These are phyloP conservation scores for Echinarachnius parma DNA, from an alignment of 53 echinoderm and acorn worm species.

Conservation along the genomic window DNA sequence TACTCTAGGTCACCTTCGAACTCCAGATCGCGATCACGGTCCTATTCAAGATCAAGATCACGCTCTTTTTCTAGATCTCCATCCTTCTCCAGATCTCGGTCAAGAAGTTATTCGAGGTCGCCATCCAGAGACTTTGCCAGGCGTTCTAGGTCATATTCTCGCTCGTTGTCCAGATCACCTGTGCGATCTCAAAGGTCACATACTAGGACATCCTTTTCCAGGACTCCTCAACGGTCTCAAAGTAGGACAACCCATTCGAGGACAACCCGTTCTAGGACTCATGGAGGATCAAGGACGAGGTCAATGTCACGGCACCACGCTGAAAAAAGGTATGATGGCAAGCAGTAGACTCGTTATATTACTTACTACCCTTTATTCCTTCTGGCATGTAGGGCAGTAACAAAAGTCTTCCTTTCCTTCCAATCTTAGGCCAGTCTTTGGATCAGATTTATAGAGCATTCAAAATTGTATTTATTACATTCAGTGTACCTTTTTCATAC, in stretches of 20 bases:
- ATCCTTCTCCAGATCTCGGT: conserved; percentile 44
- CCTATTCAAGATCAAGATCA: conserved; percentile 38
- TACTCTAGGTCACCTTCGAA: conserved; percentile 47
- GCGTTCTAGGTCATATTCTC: conserved; percentile 26
- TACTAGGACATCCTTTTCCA: conserved; percentile 9
- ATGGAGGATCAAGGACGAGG: conserved; percentile 23
- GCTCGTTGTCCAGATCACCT: conserved; percentile 31
- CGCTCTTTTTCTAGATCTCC: conserved; percentile 39
- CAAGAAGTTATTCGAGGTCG: conserved; percentile 35
- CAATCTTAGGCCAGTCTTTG: neutral
- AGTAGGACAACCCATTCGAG: conserved; percentile 12
- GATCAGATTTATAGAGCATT: no score
- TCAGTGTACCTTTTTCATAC: no score
- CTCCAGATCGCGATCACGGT: conserved; percentile 46
- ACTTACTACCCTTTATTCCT: neutral
- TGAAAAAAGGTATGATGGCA: neutral
- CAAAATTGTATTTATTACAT: no score
- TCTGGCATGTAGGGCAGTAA: neutral
- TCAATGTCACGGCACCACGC: conserved; percentile 7
- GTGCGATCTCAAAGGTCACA: conserved; percentile 1
- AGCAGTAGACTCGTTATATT: neutral
- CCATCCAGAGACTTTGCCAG: conserved; percentile 13
- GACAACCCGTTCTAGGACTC: conserved; percentile 7
- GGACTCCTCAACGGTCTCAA: conserved; percentile 1
- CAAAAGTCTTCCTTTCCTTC: neutral